Evolutionary conservation across 1,140 invertebrate genomes (phyloP).

Genomic region (Bilobella aurantiaca): DNA sequence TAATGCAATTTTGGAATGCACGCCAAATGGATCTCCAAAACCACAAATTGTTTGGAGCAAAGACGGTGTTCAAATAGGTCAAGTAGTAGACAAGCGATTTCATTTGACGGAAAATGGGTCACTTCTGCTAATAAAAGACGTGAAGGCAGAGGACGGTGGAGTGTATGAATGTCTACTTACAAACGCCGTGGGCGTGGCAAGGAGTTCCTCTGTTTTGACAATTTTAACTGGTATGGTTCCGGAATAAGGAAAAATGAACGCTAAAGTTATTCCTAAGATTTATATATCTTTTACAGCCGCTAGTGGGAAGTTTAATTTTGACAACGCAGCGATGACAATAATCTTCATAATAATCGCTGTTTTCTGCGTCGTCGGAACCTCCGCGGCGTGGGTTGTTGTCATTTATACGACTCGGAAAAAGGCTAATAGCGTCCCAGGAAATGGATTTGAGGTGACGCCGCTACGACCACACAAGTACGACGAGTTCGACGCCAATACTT

Average conservation of each 20-base stretch:
- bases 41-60: constrained; percentile 82
- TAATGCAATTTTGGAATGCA: constrained; percentile 47
- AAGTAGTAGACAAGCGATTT: constrained; percentile 20
- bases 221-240: constrained; percentile 46
- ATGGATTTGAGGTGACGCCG: background rate
- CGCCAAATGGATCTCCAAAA: constrained; percentile 71
- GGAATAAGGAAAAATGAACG: no score
- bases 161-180: constrained; percentile 78
- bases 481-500: background rate
- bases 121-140: constrained; percentile 29
- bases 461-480: background rate
- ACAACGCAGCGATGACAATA: constrained; percentile 27
- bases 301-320: constrained; percentile 9
- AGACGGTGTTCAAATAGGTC: constrained; percentile 57
- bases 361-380: constrained; percentile 77
- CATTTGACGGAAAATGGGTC: constrained; percentile 27
- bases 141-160: constrained; percentile 57
- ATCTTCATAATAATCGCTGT: constrained; percentile 43
- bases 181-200: constrained; percentile 64
- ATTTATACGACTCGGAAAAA: constrained; percentile 2
- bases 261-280: no score
- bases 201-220: constrained; percentile 45
- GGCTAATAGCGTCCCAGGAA: background rate
- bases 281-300: background rate
- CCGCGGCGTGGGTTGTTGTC: constrained; percentile 37